Evolutionary conservation across 2,797 vertebrate genomes (phyloP).

Genomic region (Melanotaenia maccullochi): DNA sequence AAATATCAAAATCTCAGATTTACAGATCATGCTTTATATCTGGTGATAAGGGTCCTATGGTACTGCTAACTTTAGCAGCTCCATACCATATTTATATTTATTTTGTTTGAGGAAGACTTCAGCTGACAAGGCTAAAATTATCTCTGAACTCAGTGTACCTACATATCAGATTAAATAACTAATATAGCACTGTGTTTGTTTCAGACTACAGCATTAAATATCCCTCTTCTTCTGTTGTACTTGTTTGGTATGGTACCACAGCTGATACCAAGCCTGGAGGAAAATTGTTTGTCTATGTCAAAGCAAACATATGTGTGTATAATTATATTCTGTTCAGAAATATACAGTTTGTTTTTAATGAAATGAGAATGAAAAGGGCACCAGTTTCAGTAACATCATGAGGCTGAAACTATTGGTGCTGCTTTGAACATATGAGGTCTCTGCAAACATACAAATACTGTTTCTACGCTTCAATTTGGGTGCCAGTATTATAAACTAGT

Average conservation of each 20-base stretch:
- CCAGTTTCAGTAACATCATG: neutral
- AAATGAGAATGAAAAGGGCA: neutral
- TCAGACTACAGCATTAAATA: neutral
- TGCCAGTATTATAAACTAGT: neutral
- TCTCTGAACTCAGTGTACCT: too few relatives aligned
- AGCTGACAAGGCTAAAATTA: too few relatives aligned
- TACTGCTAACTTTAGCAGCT: neutral
- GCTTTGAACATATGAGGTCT: constrained; percentile 10
- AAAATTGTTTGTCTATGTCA: too few relatives aligned
- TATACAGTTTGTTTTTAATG: neutral
- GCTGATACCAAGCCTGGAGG: neutral
- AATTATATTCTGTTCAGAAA: neutral
- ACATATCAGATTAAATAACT: too few relatives aligned
- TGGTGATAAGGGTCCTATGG: neutral
- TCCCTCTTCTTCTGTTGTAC: too few relatives aligned
- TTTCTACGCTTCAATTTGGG: neutral
- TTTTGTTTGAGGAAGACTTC: neutral
- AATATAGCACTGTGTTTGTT: neutral
- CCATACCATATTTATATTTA: neutral
- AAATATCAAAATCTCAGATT: neutral
- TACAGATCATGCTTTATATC: constrained; percentile 3
- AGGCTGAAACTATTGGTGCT: constrained; percentile 14
- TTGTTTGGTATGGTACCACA: neutral
- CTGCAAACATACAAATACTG: neutral
- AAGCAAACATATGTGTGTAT: neutral